Evolutionary conservation across 2,888 invertebrate species (phyloP).

Genomic region (Melipona beecheii): DNA sequence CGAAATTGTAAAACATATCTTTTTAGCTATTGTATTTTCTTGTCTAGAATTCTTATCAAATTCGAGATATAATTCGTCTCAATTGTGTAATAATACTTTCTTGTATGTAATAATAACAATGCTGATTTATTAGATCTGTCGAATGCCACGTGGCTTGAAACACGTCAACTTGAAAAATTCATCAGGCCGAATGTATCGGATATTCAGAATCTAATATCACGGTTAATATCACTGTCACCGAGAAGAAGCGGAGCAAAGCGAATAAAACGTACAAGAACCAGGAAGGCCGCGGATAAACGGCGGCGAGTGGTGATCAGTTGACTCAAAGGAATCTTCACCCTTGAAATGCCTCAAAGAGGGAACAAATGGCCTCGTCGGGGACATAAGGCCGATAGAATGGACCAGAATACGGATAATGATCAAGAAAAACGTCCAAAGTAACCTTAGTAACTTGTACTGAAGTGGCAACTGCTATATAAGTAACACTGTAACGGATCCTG

Average conservation of each 20-base stretch:
- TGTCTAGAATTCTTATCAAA: not conserved
- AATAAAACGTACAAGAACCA: not conserved
- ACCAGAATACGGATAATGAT: constrained; percentile 51
- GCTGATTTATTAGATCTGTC: constrained; percentile 1
- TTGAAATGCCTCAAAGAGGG: constrained; percentile 61
- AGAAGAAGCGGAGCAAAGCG: not conserved
- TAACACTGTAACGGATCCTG: constrained; percentile 74
- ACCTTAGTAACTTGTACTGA: constrained; percentile 64
- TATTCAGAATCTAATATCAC: not conserved
- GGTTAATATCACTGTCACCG: not conserved
- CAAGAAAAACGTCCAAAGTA: constrained; percentile 60
- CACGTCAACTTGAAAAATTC: not conserved
- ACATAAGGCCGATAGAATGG: constrained; percentile 46
- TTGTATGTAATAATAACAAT: no score
- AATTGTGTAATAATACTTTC: no score
- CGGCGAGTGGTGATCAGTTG: not conserved
- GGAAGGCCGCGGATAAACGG: constrained; percentile 19
- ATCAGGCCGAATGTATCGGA: not conserved
- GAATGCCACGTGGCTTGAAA: constrained; percentile 4
- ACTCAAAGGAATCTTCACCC: constrained; percentile 57
- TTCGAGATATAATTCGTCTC: no score
- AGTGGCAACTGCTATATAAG: constrained; percentile 75
- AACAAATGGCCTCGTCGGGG: constrained; percentile 54
- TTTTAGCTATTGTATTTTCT: not conserved
- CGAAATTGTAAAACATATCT: not conserved